Percentiles rank a stretch among this genome's conserved stretches.
Conservation (phyloP, 2,888 invertebrate genomes). For the Ophioninae sp. region DNA sequence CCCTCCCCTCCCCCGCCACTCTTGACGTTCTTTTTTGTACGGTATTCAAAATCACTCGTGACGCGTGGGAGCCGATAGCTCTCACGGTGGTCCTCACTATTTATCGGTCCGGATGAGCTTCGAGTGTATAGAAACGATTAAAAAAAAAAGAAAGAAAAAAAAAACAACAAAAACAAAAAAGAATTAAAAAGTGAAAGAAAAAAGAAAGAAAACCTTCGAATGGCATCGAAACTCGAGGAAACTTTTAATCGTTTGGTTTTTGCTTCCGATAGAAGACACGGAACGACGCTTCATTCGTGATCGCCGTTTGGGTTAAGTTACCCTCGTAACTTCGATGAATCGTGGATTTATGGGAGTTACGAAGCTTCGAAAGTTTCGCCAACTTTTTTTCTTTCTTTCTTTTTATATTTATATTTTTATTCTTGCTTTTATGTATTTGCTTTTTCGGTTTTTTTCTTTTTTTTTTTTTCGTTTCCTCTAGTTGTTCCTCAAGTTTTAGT, state of each 20-base stretch:
- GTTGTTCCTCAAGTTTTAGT: background rate
- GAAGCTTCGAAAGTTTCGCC: background rate
- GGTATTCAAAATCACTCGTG: constrained; percentile 36
- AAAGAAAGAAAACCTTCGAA: constrained; percentile 12
- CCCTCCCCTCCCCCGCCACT: background rate
- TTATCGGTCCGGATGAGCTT: constrained; percentile 5
- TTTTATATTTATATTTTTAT: no score
- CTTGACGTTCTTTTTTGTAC: constrained; percentile 28
- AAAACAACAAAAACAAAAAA: no score
- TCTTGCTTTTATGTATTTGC: no score
- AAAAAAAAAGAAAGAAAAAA: no score
- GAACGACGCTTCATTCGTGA: background rate
- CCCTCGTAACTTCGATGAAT: background rate
- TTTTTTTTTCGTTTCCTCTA: no score
- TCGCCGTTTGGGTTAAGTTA: background rate
- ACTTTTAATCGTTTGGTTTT: background rate
- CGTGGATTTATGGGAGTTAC: background rate
- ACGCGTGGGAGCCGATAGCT: constrained; percentile 60
- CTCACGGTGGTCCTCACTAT: constrained; percentile 63
- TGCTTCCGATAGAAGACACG: background rate
- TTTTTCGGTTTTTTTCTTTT: no score
- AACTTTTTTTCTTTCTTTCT: background rate
- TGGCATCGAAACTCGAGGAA: background rate
- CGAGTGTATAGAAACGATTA: background rate
- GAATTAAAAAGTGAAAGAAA: no score